These are phyloP conservation scores for Holothuria glaberrima DNA, from an alignment of 35 echinoderm and acorn worm species.

Conservation along the genomic window DNA sequence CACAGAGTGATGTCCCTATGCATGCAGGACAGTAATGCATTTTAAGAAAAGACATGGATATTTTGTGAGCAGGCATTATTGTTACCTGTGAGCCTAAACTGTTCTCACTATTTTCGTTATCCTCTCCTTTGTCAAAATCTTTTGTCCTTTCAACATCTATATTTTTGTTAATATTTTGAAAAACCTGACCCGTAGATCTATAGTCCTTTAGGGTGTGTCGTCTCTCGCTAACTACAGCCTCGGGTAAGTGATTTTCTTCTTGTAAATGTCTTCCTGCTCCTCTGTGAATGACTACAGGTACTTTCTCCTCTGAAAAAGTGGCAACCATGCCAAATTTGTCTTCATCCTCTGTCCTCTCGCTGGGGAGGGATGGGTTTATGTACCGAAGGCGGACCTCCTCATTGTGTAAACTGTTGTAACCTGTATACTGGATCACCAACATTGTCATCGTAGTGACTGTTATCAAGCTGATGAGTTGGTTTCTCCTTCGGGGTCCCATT, in stretches of 20 bases:
- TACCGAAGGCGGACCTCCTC: slow-evolving; percentile 11
- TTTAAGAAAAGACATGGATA: slow-evolving; percentile 27
- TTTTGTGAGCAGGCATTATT: slow-evolving; percentile 34
- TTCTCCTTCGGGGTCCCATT: slow-evolving; percentile 32
- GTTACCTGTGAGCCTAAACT: slow-evolving; percentile 31
- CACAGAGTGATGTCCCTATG: slow-evolving; percentile 27
- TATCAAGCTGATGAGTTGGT: slow-evolving; percentile 2
- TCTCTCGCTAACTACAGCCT: background rate
- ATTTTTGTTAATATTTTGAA: background rate
- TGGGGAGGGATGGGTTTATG: slow-evolving; percentile 20
- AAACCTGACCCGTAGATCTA: background rate
- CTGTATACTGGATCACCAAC: slow-evolving; percentile 21
- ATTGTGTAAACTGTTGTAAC: slow-evolving; percentile 7
- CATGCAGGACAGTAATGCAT: slow-evolving; percentile 39
- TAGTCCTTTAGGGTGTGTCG: background rate
- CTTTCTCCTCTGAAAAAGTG: background rate
- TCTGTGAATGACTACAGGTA: background rate
- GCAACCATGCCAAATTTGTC: background rate
- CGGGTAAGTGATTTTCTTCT: slow-evolving; percentile 21
- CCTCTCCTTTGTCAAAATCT: background rate
- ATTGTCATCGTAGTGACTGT: background rate
- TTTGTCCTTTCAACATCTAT: background rate
- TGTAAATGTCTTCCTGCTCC: slow-evolving; percentile 33
- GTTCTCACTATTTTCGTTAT: slow-evolving; percentile 1
- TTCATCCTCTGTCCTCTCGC: background rate